Conservation (phyloP, 1,140 invertebrate species). For the Agrypnia vestita region DNA sequence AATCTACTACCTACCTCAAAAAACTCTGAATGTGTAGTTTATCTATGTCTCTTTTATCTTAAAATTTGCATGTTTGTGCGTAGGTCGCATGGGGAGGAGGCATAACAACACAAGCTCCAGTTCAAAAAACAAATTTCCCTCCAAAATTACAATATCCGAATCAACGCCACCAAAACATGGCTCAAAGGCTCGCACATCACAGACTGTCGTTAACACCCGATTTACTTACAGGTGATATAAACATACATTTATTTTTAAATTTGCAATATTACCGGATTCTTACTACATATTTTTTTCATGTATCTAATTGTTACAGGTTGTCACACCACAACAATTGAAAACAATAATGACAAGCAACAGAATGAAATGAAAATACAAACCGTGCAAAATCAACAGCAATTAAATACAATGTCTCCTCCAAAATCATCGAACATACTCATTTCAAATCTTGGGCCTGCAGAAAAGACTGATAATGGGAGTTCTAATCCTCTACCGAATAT, state of each 20-base stretch:
- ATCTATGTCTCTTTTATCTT: no score
- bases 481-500: constrained; percentile 66
- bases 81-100: constrained; percentile 69
- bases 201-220: constrained; percentile 70
- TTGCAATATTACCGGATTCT: constrained; percentile 1
- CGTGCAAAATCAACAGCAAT: constrained; percentile 50
- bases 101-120: constrained; percentile 34
- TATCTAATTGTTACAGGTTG: constrained; percentile 45
- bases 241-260: no score
- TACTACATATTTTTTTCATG: background rate
- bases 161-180: constrained; percentile 51
- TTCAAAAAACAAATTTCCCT: constrained; percentile 53
- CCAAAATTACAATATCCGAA: constrained; percentile 55
- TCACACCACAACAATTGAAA: constrained; percentile 51
- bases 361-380: constrained; percentile 58
- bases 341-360: constrained; percentile 54
- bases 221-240: constrained; percentile 67
- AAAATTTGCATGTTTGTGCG: constrained; percentile 4
- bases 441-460: constrained; percentile 63
- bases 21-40: no score
- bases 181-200: constrained; percentile 67
- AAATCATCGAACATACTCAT: constrained; percentile 70
- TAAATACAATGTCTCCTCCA: constrained; percentile 64
- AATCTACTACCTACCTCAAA: no score
- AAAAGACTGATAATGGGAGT: constrained; percentile 51